phyloP scores from a whole-genome alignment of 2,797 vertebrate genomes.

The Neomorphus geoffroyi region DNA sequence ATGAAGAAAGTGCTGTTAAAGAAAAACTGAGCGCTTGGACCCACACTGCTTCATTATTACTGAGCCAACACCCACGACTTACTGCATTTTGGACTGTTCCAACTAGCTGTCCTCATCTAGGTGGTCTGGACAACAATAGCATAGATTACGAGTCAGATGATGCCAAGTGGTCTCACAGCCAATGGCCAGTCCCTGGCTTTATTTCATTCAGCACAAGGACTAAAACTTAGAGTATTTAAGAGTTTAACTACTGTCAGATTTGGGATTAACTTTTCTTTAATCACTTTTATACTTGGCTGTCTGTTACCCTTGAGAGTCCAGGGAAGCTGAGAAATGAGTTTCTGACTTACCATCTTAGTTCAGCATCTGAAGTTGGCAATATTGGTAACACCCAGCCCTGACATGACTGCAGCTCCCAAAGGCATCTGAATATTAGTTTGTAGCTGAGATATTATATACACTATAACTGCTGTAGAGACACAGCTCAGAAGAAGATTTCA shows the following conservation, averaged over 20 bases:
- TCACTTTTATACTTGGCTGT: neutral
- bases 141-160: fast-evolving
- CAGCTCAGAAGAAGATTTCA: neutral
- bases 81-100: neutral
- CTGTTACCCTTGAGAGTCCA: neutral
- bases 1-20: neutral
- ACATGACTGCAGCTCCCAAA: neutral
- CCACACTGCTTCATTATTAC: neutral
- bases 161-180: neutral
- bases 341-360: neutral
- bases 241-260: neutral
- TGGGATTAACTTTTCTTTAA: fast-evolving
- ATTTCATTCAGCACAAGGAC: neutral
- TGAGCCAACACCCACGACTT: neutral
- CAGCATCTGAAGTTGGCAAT: neutral
- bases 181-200: neutral
- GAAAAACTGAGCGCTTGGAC: neutral
- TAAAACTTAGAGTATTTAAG: neutral
- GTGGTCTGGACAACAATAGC: neutral
- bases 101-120: neutral
- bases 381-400: neutral
- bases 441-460: neutral
- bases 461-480: neutral
- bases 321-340: neutral
- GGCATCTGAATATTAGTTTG: neutral